Base-by-base conservation (phyloP, 2,113 vertebrate genomes). In the Platycercus adscitus region DNA sequence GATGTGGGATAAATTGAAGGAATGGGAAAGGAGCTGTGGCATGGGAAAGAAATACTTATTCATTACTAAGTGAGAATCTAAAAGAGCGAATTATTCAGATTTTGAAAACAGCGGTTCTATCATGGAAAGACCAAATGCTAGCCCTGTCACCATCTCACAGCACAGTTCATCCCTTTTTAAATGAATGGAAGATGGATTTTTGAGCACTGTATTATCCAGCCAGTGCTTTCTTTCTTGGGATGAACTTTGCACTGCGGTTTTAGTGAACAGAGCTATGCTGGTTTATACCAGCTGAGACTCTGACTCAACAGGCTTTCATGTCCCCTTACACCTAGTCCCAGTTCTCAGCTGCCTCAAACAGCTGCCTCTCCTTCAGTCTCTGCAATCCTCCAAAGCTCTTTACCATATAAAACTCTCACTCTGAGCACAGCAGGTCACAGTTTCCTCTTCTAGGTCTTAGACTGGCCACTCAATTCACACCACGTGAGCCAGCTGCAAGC, bases 11-110 rank as follows among this genome's bases (percentile, higher is more conserved):
- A 94, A 89, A 84, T 65, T 81, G 79, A 92, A 92, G 28, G 63
- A 88, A 77, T 1, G 20, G 73, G 49, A 91, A 90, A 94, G 70
- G 78, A 94, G 66, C 44, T 94, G 39, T 77, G 70, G 73, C 81
- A 89, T 72, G 66, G 55, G 84, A 91, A 91, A 87, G 61, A 97
- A 89, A 91, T 92, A 95, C 89, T 95, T 96, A 82, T 93, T 95
- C 75, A 89, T 95, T 85, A 66, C 81, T 66, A 91, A 91, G 65
- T 79, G 52, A 71, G 73, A 91, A 65, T 85, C 66, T 88, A 50
- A 89, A 95, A 82, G 41, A 76, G 58, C 66, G 94, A 88, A 80
- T 71, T 43, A 93, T 53, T 68, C 49, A 66, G 70, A 70, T 93
- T 31, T 58, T 80, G 58, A 46, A 93, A 94, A 61, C n/a, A 92